Conservation (phyloP, 2,797 vertebrate species). For the Sebastolobus alascanus region DNA sequence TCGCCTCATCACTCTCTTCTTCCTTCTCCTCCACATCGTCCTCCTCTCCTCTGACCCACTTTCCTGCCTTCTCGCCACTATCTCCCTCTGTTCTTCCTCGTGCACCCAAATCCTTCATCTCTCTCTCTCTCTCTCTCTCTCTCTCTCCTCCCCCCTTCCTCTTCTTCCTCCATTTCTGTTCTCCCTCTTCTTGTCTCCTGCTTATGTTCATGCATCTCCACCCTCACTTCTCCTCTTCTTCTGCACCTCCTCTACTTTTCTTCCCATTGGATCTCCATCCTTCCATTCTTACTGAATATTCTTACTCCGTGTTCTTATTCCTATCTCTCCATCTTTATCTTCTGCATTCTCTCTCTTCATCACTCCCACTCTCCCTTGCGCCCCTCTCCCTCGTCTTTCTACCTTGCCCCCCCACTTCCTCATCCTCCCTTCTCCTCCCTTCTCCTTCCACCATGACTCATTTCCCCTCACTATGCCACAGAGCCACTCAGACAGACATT, state of each 20-base stretch:
- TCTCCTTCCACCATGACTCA: constrained; percentile 74
- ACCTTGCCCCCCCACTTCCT: constrained; percentile 21
- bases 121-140: constrained; percentile 30
- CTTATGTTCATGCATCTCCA: constrained; percentile 34
- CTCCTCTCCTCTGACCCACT: constrained; percentile 72
- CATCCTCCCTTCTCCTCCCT: constrained; percentile 26
- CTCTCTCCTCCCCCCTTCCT: constrained; percentile 17
- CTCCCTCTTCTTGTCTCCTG: constrained; percentile 21
- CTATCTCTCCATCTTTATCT: constrained; percentile 34
- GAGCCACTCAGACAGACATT: constrained; percentile 85
- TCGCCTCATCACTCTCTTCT: constrained; percentile 45
- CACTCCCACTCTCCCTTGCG: constrained; percentile 1
- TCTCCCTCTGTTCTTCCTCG: constrained; percentile 62
- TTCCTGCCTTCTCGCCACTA: constrained; percentile 65
- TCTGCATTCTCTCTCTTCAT: constrained; percentile 25
- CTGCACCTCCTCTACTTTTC: constrained; percentile 12
- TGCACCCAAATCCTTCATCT: constrained; percentile 58
- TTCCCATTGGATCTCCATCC: constrained; percentile 21
- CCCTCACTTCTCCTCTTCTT: constrained; percentile 6
- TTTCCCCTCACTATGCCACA: constrained; percentile 69
- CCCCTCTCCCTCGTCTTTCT: constrained; percentile 42
- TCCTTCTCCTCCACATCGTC: constrained; percentile 61
- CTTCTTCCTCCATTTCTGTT: constrained; percentile 29
- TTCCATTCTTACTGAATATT: constrained; percentile 35
- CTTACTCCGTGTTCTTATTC: constrained; percentile 21